Evolutionary conservation across 2,113 vertebrate genomes (phyloP).

Genomic region (Nothobranchius furzeri): DNA sequence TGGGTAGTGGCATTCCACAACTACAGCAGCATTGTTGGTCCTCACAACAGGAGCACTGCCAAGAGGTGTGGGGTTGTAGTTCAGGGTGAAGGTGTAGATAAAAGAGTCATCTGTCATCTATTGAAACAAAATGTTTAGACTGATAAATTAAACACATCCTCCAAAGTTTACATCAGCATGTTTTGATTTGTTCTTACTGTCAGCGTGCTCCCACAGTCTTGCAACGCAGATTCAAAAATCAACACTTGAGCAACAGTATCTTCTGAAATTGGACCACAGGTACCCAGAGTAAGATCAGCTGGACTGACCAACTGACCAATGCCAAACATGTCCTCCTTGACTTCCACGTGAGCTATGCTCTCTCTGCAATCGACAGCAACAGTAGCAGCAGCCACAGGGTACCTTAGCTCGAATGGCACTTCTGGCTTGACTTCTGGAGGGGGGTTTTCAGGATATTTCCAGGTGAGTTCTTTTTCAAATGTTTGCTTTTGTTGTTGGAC

Average conservation of each 20-base stretch:
- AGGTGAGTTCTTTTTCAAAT: constrained; percentile 52
- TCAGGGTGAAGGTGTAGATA: constrained; percentile 67
- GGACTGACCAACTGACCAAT: constrained; percentile 52
- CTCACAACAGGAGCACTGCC: constrained; percentile 50
- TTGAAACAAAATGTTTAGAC: constrained; percentile 6
- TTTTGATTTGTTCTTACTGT: constrained; percentile 44
- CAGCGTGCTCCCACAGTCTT: constrained; percentile 54
- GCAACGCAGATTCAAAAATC: constrained; percentile 57
- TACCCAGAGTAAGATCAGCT: constrained; percentile 57
- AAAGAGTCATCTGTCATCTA: constrained; percentile 63
- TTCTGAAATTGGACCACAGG: constrained; percentile 20
- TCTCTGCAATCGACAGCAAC: constrained; percentile 67
- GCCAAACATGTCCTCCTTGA: constrained; percentile 69
- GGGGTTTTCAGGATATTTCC: constrained; percentile 57
- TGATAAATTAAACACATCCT: neutral
- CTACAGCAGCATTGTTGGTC: constrained; percentile 49
- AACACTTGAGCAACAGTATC: constrained; percentile 34
- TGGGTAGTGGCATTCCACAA: constrained; percentile 75
- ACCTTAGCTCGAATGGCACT: constrained; percentile 15
- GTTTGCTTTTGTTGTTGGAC: constrained; percentile 42
- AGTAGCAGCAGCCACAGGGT: constrained; percentile 43
- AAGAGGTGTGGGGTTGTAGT: constrained; percentile 55
- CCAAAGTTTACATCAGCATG: neutral
- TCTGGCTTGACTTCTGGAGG: neutral
- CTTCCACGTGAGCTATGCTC: constrained; percentile 43